These are phyloP conservation scores for Drosophila paranaensis DNA, from an alignment of 2,888 invertebrate genomes.

Conservation along the genomic window DNA sequence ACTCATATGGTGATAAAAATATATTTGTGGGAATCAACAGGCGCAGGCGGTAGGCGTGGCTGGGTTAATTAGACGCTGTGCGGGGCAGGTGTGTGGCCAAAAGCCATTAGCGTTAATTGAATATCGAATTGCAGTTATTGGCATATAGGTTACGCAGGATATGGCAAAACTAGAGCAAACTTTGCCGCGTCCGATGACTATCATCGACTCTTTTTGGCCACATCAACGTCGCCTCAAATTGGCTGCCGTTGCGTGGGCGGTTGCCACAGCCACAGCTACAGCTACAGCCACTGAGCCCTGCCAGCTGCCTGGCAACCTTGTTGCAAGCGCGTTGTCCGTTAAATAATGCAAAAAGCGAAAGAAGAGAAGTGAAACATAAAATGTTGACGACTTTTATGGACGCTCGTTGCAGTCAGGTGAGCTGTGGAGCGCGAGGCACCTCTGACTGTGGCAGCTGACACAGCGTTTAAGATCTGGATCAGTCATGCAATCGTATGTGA, in stretches of 20 bases:
- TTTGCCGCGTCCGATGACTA: constrained; percentile 14
- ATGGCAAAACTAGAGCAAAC: constrained; percentile 29
- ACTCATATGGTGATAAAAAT: constrained; percentile 12
- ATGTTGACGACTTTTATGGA: constrained; percentile 55
- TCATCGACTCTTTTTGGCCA: constrained; percentile 27
- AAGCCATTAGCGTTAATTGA: constrained; percentile 75
- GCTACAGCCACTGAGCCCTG: constrained; percentile 5
- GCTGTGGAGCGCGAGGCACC: constrained; percentile 9
- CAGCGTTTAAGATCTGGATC: constrained; percentile 54
- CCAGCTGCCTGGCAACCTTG: neutral
- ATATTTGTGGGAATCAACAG: constrained; percentile 41
- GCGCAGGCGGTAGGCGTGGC: constrained; percentile 26
- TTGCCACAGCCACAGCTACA: constrained; percentile 1
- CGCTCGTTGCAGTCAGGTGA: constrained; percentile 45
- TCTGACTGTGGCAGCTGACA: constrained; percentile 45
- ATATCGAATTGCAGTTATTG: constrained; percentile 61
- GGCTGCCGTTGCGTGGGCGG: constrained; percentile 30
- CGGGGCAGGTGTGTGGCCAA: constrained; percentile 20
- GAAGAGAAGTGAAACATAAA: constrained; percentile 40
- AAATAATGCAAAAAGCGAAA: constrained; percentile 44
- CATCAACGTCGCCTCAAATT: constrained; percentile 43
- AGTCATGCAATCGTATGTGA: constrained; percentile 54
- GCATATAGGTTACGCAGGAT: constrained; percentile 14
- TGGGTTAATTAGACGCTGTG: constrained; percentile 22
- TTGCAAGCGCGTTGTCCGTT: constrained; percentile 20